phyloP scores from a whole-genome alignment of 2,888 invertebrate genomes.

The Heteromyza rotundicornis region DNA sequence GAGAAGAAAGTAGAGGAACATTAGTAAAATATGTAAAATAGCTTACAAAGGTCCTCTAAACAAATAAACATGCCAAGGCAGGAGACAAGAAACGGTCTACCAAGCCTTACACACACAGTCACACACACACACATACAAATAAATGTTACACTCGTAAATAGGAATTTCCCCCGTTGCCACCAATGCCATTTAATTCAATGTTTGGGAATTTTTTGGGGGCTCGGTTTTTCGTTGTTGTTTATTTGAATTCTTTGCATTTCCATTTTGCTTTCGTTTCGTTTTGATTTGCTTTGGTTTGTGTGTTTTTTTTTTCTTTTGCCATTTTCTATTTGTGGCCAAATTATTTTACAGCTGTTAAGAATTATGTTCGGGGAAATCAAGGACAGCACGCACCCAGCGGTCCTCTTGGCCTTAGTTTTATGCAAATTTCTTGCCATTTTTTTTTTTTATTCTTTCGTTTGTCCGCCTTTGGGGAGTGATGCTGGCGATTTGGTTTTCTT shows the following conservation, averaged over 20 bases:
- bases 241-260: neutral
- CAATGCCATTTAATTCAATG: slow-evolving; percentile 21
- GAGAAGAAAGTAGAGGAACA: no score
- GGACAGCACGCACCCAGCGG: neutral
- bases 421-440: neutral
- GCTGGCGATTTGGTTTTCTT: slow-evolving; percentile 32
- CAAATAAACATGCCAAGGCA: slow-evolving; percentile 1
- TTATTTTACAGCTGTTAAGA: slow-evolving; percentile 56
- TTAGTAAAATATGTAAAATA: slow-evolving; percentile 39
- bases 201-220: slow-evolving; percentile 8
- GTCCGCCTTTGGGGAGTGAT: slow-evolving; percentile 7
- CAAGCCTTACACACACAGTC: no score
- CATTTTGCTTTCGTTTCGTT: neutral
- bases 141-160: neutral
- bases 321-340: slow-evolving; percentile 44
- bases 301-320: no score
- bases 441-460: slow-evolving; percentile 1
- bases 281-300: no score
- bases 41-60: neutral
- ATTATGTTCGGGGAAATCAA: slow-evolving; percentile 31
- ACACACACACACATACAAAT: neutral
- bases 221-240: slow-evolving; percentile 2
- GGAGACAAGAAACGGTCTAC: neutral
- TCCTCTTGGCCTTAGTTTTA: slow-evolving; percentile 17
- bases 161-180: neutral